Evolutionary conservation across 35 echinoderm and acorn worm genomes (phyloP), one percentile per base, ranked within the genome.

Genomic region (Apostichopus japonicus): DNA sequence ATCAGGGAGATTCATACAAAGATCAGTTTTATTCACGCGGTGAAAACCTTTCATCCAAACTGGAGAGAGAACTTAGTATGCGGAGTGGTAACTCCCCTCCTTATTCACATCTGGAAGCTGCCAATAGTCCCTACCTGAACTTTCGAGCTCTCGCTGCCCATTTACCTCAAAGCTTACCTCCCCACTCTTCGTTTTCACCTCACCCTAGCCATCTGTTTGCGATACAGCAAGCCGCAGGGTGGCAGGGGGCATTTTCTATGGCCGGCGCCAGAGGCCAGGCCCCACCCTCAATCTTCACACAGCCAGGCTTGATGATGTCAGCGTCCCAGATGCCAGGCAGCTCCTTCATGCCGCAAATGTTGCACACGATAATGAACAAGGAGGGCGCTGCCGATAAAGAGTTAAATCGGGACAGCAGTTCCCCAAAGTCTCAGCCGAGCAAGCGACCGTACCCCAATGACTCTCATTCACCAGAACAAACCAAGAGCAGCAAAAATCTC

Each of bases 111-210:
- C 51, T 91, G 54, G 90, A 91, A 14, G 77, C 72, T 91, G 51
- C 71, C 72, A 91, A 77, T 58, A 91, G 61, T 79, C 77, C 90
- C 27, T 91, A 91, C 61, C 76, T 91, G 19, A 91, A 91, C 77
- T 92, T 96, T 80, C 72, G 93, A 65, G 87, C 84, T 15, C 91
- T 96, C 62, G 90, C 90, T 21, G 51, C 93, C 24, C 93, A 94
- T 65, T 76, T 94, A 90, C 92, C 93, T 73, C 95, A 96, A 79
- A 84, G 93, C 91, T 72, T 96, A 84, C 76, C 95, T 79, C 93
- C 92, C 21, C 87, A 94, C 62, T 93, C 95, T 10, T 94, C 93
- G 57, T 91, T 96, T 53, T 91, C 92, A 53, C 87, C 95, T 23
- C 95, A 96, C 80, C 95, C 91, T 75, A 96, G 86, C 91, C 95